These are phyloP conservation scores for Psococerastis gibbosa DNA, from an alignment of 2,888 invertebrate genomes.

Conservation along the genomic window DNA sequence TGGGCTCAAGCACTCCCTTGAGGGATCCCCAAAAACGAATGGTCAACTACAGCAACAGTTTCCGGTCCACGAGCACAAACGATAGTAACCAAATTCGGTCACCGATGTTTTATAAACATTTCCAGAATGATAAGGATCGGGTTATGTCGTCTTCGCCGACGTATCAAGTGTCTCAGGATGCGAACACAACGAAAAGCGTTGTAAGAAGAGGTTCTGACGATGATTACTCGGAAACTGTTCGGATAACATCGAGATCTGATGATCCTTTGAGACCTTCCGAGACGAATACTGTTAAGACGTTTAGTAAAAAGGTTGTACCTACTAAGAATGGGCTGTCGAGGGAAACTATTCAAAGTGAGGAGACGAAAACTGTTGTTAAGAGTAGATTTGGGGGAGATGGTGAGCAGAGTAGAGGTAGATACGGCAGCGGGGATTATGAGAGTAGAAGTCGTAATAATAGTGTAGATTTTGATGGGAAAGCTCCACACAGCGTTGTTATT, in stretches of 20 bases:
- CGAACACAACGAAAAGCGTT: conserved; percentile 10
- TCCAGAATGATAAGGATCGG: conserved; percentile 8
- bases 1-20: conserved; percentile 20
- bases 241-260: conserved; percentile 44
- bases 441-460: conserved; percentile 23
- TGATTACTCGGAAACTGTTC: conserved; percentile 50
- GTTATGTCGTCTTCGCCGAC: conserved; percentile 10
- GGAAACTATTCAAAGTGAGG: conserved; percentile 50
- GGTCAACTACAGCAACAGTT: conserved; percentile 20
- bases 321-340: conserved; percentile 40
- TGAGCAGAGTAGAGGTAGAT: conserved; percentile 33
- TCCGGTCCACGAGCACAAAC: conserved; percentile 17
- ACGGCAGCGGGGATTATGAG: conserved; percentile 25
- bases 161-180: not conserved
- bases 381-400: conserved; percentile 33
- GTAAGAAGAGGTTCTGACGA: conserved; percentile 31
- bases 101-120: conserved; percentile 2
- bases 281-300: conserved; percentile 49
- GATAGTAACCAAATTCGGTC: conserved; percentile 7
- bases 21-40: conserved; percentile 21
- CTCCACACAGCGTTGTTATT: conserved; percentile 35
- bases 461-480: conserved; percentile 20
- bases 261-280: conserved; percentile 46
- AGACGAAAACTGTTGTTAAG: conserved; percentile 49
- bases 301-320: conserved; percentile 47